These are phyloP conservation scores for Wiebesia pumilae DNA, from an alignment of 1,140 invertebrate species.

Conservation along the genomic window DNA sequence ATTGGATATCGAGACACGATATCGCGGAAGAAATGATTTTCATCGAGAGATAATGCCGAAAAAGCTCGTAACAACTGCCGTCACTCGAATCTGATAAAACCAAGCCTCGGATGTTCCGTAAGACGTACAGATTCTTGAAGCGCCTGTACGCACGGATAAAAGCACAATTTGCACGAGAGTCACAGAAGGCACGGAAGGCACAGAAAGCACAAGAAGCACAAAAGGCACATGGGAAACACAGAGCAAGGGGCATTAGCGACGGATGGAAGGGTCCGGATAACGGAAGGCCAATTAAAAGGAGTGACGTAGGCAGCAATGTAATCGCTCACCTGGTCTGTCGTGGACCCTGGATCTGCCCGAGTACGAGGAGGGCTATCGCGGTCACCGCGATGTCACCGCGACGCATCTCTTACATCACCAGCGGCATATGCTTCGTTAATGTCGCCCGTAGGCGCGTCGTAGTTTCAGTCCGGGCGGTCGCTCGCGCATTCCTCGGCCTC, in stretches of 20 bases:
- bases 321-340: constrained; percentile 68
- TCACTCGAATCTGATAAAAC: too few relatives aligned
- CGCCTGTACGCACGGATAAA: not conserved
- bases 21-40: too few relatives aligned
- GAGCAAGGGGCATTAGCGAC: not conserved
- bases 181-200: not conserved
- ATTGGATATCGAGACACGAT: not conserved
- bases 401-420: constrained; percentile 75
- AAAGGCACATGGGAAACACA: not conserved
- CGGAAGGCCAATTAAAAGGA: too few relatives aligned
- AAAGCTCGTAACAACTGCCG: too few relatives aligned
- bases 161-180: not conserved
- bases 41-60: too few relatives aligned
- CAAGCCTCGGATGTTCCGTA: not conserved
- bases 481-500: not conserved
- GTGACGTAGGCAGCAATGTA: not conserved
- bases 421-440: constrained; percentile 18
- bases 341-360: constrained; percentile 71
- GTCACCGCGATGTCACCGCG: constrained; percentile 73
- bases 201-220: not conserved
- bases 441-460: not conserved
- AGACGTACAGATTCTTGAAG: not conserved
- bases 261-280: not conserved
- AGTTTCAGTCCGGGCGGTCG: not conserved
- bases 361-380: constrained; percentile 74